A percentile compares a stretch with the other conserved stretches of the same genome.
These are phyloP conservation scores for Podargus strigoides DNA, from an alignment of 2,797 vertebrate genomes.

Conservation along the genomic window DNA sequence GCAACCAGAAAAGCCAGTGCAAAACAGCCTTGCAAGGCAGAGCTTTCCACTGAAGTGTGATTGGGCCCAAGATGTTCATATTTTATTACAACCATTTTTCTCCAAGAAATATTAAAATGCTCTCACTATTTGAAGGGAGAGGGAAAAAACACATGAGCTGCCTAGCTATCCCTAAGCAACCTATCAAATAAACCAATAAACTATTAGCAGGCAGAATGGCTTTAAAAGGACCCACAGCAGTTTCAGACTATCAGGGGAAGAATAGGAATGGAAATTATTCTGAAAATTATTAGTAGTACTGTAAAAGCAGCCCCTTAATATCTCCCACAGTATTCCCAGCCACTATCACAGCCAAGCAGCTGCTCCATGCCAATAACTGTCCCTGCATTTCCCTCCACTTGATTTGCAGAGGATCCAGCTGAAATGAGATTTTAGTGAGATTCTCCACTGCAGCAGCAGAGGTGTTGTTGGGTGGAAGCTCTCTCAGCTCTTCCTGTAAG, in stretches of 20 bases:
- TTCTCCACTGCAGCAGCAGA: not conserved
- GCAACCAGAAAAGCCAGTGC: not conserved
- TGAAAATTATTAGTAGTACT: conserved; percentile 45
- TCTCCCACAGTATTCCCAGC: conserved; percentile 26
- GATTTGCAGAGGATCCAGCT: not conserved
- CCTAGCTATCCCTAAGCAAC: conserved; percentile 37
- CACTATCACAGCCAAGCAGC: not conserved
- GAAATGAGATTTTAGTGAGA: not conserved
- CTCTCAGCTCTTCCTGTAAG: not conserved
- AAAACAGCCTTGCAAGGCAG: not conserved
- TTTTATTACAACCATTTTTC: conserved; percentile 63
- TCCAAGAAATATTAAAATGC: conserved; percentile 55
- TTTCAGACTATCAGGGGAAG: conserved; percentile 16
- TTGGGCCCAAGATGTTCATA: not conserved
- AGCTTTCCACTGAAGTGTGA: not conserved
- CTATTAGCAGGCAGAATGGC: not conserved
- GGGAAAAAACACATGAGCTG: not conserved
- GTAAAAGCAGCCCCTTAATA: conserved; percentile 25
- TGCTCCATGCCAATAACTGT: not conserved
- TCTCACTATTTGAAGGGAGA: not conserved
- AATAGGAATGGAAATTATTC: conserved; percentile 38
- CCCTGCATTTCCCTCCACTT: not conserved
- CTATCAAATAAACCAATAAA: conserved; percentile 52
- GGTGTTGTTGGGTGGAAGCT: not conserved
- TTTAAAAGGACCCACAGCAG: conserved; percentile 42